These are phyloP conservation scores for Dioctria rufipes DNA, from an alignment of 2,888 invertebrate species.

Conservation along the genomic window DNA sequence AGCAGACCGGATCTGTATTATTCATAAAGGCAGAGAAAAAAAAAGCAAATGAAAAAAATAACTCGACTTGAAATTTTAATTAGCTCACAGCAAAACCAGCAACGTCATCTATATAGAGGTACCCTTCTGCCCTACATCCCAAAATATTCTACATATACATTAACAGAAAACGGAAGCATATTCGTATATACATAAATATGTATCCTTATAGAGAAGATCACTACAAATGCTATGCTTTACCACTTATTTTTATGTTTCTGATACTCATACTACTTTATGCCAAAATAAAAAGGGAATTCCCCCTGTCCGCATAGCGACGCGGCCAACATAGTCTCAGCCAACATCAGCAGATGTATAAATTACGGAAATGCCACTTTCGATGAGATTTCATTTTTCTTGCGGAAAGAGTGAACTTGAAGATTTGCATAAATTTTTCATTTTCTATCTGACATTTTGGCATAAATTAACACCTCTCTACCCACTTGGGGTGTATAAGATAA, in stretches of 20 bases:
- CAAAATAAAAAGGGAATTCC: no score
- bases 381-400: conserved; percentile 48
- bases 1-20: conserved; percentile 21
- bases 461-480: conserved; percentile 24
- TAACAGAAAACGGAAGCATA: no score
- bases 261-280: background rate
- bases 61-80: conserved; percentile 49
- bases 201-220: no score
- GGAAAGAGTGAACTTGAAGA: conserved; percentile 44
- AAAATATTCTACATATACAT: no score
- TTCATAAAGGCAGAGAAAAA: conserved; percentile 5
- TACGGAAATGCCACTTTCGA: conserved; percentile 49
- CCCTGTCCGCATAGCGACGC: no score
- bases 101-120: background rate
- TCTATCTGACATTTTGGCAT: conserved; percentile 43
- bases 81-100: conserved; percentile 21
- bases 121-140: no score
- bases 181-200: no score
- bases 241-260: background rate
- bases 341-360: conserved; percentile 39
- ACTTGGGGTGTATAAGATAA: background rate
- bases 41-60: background rate
- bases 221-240: background rate
- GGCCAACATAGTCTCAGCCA: no score
- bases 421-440: conserved; percentile 51